Conservation (phyloP, 2,888 invertebrate species). For the Nomada flava region DNA sequence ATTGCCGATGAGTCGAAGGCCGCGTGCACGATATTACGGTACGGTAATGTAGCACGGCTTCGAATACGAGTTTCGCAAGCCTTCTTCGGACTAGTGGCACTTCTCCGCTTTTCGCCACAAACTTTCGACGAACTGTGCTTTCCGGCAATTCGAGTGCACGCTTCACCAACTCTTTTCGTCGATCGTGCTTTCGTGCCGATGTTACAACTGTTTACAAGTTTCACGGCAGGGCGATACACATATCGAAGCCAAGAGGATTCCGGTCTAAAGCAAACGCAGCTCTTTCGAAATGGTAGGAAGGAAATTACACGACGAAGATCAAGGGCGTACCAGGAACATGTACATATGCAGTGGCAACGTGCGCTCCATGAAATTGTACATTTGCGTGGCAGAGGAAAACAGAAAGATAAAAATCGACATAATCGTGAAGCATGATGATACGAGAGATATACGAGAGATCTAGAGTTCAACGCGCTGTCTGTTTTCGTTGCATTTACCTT, state of each 20-base stretch:
- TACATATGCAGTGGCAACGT: background rate
- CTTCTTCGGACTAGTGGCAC: background rate
- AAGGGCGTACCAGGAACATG: constrained; percentile 7
- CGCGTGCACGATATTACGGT: background rate
- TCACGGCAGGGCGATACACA: constrained; percentile 16
- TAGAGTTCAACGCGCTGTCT: background rate
- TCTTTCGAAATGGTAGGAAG: constrained; percentile 9
- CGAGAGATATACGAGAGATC: background rate
- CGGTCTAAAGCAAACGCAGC: constrained; percentile 40
- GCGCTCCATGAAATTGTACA: background rate
- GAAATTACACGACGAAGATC: constrained; percentile 36
- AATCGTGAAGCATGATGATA: background rate
- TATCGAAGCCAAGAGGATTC: constrained; percentile 29
- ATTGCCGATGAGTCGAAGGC: constrained; percentile 20
- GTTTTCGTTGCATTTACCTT: constrained; percentile 43
- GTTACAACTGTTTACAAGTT: constrained; percentile 57
- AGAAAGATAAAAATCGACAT: background rate
- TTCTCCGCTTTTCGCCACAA: background rate
- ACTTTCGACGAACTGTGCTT: constrained; percentile 31
- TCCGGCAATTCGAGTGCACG: constrained; percentile 31
- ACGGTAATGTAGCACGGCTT: no score
- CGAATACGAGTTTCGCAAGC: background rate
- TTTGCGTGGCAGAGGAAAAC: background rate
- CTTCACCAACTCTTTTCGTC: constrained; percentile 41
- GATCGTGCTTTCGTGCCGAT: constrained; percentile 51